Percentiles rank a stretch among this genome's conserved stretches.
phyloP scores from a whole-genome alignment of 2,113 vertebrate genomes.

The Prionailurus bengalensis region DNA sequence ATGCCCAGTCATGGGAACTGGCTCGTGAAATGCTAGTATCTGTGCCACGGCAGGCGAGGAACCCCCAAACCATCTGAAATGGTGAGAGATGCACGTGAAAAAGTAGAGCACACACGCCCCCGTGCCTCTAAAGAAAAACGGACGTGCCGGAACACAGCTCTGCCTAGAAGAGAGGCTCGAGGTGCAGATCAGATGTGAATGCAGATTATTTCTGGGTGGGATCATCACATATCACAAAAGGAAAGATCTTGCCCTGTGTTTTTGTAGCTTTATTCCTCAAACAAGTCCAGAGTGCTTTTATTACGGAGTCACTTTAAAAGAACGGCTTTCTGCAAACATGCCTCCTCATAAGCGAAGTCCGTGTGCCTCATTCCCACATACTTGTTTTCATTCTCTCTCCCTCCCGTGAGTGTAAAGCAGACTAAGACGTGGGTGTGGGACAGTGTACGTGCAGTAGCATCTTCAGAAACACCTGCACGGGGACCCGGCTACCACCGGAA shows the following conservation, averaged over 20 bases:
- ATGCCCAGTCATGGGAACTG: no score
- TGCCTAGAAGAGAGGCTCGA: not conserved
- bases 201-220: not conserved
- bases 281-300: not conserved
- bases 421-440: not conserved
- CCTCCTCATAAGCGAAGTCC: not conserved
- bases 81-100: no score
- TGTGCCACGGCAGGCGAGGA: not conserved
- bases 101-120: accelerated
- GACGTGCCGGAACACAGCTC: accelerated
- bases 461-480: not conserved
- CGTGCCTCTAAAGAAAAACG: not conserved
- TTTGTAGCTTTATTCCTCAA: not conserved
- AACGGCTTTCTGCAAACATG: not conserved
- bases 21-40: not conserved
- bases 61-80: accelerated
- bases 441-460: accelerated
- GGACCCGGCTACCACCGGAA: accelerated
- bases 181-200: accelerated
- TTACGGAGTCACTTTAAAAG: not conserved
- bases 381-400: not conserved
- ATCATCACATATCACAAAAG: not conserved
- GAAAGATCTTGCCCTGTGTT: not conserved
- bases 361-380: accelerated
- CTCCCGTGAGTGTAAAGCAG: not conserved